These are phyloP conservation scores for Petrocephalus zakoni DNA, from an alignment of 2,113 vertebrate species.

Conservation along the genomic window DNA sequence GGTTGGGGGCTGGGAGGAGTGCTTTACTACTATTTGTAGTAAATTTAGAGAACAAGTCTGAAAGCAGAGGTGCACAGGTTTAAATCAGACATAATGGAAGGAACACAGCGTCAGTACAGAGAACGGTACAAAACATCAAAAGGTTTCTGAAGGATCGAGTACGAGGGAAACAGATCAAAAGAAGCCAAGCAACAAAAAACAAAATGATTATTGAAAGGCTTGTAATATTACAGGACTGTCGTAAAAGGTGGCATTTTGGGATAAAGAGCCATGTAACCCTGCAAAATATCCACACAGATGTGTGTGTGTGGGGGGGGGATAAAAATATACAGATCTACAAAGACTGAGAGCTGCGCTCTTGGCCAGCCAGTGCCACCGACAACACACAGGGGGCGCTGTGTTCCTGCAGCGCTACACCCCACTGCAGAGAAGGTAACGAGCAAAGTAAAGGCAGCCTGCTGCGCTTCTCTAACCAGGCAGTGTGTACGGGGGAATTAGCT, in stretches of 20 bases:
- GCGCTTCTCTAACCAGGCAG: neutral
- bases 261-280: neutral
- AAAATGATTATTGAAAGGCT: neutral
- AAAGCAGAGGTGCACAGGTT: neutral
- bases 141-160: neutral
- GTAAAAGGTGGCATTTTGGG: neutral
- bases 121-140: neutral
- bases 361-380: neutral
- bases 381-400: neutral
- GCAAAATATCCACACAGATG: neutral
- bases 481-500: neutral
- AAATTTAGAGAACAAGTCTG: neutral
- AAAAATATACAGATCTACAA: neutral
- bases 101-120: neutral
- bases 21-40: neutral
- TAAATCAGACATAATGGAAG: constrained; percentile 1
- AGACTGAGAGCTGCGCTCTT: neutral
- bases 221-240: neutral
- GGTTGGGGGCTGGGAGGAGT: neutral
- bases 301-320: neutral
- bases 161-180: neutral
- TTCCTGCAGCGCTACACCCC: neutral
- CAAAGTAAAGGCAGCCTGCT: neutral
- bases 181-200: neutral
- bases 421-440: neutral